Evolutionary conservation across 2,113 vertebrate genomes (phyloP).

Genomic region (Lepisosteus oculatus): DNA sequence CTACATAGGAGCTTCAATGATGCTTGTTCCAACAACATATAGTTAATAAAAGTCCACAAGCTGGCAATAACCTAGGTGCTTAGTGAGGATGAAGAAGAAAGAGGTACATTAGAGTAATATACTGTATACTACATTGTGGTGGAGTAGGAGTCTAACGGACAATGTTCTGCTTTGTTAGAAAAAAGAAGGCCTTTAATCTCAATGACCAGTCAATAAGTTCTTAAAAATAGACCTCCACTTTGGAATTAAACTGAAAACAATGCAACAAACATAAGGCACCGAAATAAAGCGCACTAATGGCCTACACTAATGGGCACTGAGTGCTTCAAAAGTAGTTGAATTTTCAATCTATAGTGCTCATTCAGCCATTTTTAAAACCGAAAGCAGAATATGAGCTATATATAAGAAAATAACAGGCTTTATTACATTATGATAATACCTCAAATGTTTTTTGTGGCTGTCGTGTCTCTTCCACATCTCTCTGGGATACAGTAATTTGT

Average conservation of each 20-base stretch:
- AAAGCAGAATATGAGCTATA: too few species aligned
- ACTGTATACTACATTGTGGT: not conserved
- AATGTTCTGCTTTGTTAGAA: not conserved
- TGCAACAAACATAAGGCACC: not conserved
- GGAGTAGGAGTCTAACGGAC: not conserved
- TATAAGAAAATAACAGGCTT: too few species aligned
- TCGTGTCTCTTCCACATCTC: too few species aligned
- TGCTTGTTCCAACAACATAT: too few species aligned
- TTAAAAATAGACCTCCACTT: conserved; percentile 5
- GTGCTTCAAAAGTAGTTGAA: too few species aligned
- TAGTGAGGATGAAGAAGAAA: not conserved
- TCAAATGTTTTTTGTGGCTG: too few species aligned
- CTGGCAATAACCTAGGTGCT: not conserved
- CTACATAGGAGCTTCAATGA: too few species aligned
- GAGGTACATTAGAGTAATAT: not conserved
- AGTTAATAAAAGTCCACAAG: not conserved
- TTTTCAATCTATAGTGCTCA: too few species aligned
- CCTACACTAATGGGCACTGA: too few species aligned
- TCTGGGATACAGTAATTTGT: too few species aligned
- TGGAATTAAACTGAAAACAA: not conserved
- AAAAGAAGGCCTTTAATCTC: conserved; percentile 15
- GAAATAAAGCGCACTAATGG: not conserved
- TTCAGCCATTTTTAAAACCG: too few species aligned
- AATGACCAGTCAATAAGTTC: conserved; percentile 19
- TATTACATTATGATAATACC: too few species aligned